A percentile compares a stretch with the other conserved stretches of the same genome.
These are phyloP conservation scores for Cercopithecus mona DNA, from an alignment of 2,113 vertebrate species.

Conservation along the genomic window DNA sequence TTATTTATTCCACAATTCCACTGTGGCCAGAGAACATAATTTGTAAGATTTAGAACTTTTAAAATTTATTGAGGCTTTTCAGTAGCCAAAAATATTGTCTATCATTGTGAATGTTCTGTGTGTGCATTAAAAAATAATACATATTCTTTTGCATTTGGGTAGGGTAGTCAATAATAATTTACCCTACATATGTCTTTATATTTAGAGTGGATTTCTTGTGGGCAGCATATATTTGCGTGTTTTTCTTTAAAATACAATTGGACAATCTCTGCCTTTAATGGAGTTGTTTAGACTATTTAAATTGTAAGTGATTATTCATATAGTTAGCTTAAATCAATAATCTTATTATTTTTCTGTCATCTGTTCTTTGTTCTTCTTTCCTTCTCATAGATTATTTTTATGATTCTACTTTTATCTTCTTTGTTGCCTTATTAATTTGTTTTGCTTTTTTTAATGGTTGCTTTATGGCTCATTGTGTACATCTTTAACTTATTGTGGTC, in stretches of 20 bases:
- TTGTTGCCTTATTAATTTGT: background rate
- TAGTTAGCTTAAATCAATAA: background rate
- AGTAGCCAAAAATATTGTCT: background rate
- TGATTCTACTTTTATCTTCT: background rate
- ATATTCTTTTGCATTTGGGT: background rate
- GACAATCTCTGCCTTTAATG: background rate
- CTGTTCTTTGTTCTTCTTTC: background rate
- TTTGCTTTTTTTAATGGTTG: background rate
- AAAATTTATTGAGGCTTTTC: background rate
- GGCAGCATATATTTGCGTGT: background rate
- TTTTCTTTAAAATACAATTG: background rate
- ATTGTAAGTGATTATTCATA: background rate
- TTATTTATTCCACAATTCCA: conserved; percentile 1
- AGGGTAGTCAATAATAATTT: background rate
- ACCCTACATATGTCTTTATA: background rate
- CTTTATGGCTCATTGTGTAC: background rate
- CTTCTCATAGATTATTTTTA: background rate
- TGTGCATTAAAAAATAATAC: background rate
- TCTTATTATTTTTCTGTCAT: background rate
- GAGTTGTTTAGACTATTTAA: background rate
- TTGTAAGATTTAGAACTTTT: background rate
- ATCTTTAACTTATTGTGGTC: background rate
- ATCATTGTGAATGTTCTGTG: background rate
- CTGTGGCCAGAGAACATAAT: background rate
- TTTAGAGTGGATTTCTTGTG: background rate